Evolutionary conservation across 2,797 vertebrate genomes (phyloP).

Genomic region (Otolemur crassicaudatus): DNA sequence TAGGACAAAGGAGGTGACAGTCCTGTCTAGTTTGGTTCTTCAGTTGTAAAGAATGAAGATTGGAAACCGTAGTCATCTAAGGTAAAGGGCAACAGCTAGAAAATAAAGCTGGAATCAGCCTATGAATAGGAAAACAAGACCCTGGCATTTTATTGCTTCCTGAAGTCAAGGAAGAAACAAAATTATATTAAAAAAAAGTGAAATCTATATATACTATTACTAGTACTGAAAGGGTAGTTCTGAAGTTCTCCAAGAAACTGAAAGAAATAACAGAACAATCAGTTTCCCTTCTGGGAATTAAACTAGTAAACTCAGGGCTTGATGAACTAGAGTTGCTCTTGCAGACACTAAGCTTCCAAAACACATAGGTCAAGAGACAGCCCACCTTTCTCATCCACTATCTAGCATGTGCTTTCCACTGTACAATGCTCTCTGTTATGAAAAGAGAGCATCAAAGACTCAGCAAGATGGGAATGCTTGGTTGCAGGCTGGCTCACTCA

Average conservation of each 20-base stretch:
- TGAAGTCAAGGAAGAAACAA: slow-evolving; percentile 66
- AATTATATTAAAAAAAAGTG: slow-evolving; percentile 63
- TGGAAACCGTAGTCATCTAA: background rate
- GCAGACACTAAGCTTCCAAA: background rate
- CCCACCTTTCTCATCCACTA: background rate
- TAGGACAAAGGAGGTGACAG: background rate
- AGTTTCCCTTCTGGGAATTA: slow-evolving; percentile 44
- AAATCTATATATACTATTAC: slow-evolving; percentile 56
- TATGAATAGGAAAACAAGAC: slow-evolving; percentile 52
- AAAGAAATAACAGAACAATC: background rate
- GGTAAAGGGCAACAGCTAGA: background rate
- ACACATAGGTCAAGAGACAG: background rate
- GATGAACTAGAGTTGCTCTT: background rate
- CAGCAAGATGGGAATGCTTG: background rate
- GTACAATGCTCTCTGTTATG: background rate
- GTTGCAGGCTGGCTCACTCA: background rate
- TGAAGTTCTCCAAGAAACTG: slow-evolving; percentile 23
- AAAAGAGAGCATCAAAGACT: background rate
- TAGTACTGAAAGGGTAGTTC: slow-evolving; percentile 16
- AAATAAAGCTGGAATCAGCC: slow-evolving; percentile 45
- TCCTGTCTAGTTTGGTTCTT: background rate
- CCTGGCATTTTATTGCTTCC: slow-evolving; percentile 53
- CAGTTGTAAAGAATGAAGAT: background rate
- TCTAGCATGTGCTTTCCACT: background rate
- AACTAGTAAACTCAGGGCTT: background rate